Base-by-base conservation (phyloP, 2,797 vertebrate genomes). In the Melanogrammus aeglefinus region DNA sequence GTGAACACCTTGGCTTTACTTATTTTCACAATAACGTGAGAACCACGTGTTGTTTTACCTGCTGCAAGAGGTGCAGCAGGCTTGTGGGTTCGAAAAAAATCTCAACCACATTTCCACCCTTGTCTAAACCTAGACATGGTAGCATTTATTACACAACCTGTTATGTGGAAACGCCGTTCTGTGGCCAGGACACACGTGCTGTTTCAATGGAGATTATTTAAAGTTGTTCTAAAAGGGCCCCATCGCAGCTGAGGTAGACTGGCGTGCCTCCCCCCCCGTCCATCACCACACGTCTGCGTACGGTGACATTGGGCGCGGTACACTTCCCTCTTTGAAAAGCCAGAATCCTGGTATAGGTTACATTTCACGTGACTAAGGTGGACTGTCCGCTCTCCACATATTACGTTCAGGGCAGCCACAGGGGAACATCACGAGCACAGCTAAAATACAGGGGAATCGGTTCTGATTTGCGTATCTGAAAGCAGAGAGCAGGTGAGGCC, bases 201-300 rank as follows among this genome's bases (percentile, higher is more conserved):
- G 82, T 85, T 81, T 78, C 85, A 84, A 89, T 91, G 76, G 84
- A 83, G 85, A 87, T 86, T 93, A 93, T 94, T 93, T 92, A 90
- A 93, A 92, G 89, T 86, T 74, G 66, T 75, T 88, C 91, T 91
- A 91, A 91, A 93, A 88, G 78, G 76, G 89, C 86, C 82, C 27
- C 24, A 82, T 77, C 85, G 78, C 92, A 93, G 92, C 90, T 94
- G 91, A 91, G 82, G 82, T 80, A 83, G 75, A 44, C 76, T 63
- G 75, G 47, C 75, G 82, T 87, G 87, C 24, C 86, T 78, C 82
- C 77, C 86, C 86, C 85, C 80, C 78, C 86, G 71, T 44, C 74
- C 63, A 92, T 91, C 92, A 90, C 91, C 29, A 77, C 69, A 73
- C 79, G 24, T 82, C 81, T 84, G 88, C 57, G 1, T 24, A 27